Base-by-base conservation (phyloP, 2,113 vertebrate genomes). In the Phrynosoma blainvillii region DNA sequence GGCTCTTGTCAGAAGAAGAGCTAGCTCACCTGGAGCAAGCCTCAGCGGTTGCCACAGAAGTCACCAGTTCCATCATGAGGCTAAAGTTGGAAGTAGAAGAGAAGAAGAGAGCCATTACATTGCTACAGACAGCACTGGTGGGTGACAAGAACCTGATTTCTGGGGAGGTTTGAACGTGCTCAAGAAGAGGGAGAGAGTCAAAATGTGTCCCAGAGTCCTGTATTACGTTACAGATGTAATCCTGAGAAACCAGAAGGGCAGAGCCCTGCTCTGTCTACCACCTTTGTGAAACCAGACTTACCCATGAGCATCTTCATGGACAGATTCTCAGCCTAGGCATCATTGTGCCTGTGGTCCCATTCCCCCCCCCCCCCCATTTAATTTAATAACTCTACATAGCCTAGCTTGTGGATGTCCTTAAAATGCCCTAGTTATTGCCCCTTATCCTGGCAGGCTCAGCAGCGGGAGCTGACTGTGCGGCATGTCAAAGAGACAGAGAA, bases 71-170 rank as follows among this genome's bases (percentile, higher is more conserved):
- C 73, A 96, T 98, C 95, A 96, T 98, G 97, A 97, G 97, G 87
- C 96, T 98, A 92, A 97, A 96, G 90, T 93, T 99, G 95, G 98
- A 99, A 92, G 96, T 98, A 93, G 98, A 98, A 91, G 98, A 99
- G 96, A 98, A 99, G 95, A 98, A 96, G 79, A 97, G 97, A 90
- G 97, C 97, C 0, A 84, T 98, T 88, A 93, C 89, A 89, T 97
- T 99, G 95, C 97, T 99, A 90, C 99, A 99, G 96, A 96, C 96
- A 0, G 98, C 98, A 0, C 96, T 99, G 98, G 99, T 99, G 93
- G 8, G 88, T 87, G 42, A 2, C 52, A 10, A 70, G 1, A 9
- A 2, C n/a, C 0, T 40, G 14, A 2, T 1, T 74, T 5, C 32
- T 65, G 85, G 36, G 27, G 36, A n/a, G 3, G n/a, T 81, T 10